phyloP scores from a whole-genome alignment of 2,797 vertebrate species.

The Atherinosoma microstoma region DNA sequence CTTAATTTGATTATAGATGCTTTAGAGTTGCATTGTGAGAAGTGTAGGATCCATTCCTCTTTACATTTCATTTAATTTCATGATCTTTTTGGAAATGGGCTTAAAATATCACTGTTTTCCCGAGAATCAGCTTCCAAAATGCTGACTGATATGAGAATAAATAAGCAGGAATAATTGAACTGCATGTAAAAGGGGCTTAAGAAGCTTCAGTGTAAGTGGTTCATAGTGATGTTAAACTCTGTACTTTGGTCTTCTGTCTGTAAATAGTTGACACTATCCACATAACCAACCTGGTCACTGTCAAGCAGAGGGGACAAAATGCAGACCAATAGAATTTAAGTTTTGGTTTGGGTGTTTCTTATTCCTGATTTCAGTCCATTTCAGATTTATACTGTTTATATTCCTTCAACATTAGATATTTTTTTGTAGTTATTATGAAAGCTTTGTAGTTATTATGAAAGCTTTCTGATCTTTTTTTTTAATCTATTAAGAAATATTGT shows the following conservation, averaged over 20 bases:
- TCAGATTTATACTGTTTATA: too few species aligned
- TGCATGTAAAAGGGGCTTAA: neutral
- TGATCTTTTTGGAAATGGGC: too few species aligned
- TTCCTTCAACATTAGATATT: too few species aligned
- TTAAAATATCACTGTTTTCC: too few species aligned
- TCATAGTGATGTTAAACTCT: conserved; percentile 5
- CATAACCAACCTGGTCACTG: conserved; percentile 5
- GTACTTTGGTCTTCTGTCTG: conserved; percentile 66
- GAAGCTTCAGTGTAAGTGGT: neutral
- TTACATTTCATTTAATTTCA: neutral
- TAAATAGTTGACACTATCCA: conserved; percentile 55
- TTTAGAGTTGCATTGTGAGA: neutral
- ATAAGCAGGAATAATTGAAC: too few species aligned
- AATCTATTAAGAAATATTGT: too few species aligned
- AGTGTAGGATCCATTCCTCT: neutral
- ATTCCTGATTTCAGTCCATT: neutral
- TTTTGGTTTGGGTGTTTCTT: neutral
- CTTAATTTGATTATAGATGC: too few species aligned
- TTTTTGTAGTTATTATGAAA: too few species aligned
- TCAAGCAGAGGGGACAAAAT: conserved; percentile 30
- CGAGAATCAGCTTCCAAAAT: too few species aligned
- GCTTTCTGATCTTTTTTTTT: too few species aligned
- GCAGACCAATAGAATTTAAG: conserved; percentile 27
- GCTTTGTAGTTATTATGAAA: too few species aligned
- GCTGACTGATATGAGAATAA: too few species aligned